Evolutionary conservation across 2,888 invertebrate genomes (phyloP), one percentile per base, ranked within the genome.

Genomic region (Agrenia bidenticulata): DNA sequence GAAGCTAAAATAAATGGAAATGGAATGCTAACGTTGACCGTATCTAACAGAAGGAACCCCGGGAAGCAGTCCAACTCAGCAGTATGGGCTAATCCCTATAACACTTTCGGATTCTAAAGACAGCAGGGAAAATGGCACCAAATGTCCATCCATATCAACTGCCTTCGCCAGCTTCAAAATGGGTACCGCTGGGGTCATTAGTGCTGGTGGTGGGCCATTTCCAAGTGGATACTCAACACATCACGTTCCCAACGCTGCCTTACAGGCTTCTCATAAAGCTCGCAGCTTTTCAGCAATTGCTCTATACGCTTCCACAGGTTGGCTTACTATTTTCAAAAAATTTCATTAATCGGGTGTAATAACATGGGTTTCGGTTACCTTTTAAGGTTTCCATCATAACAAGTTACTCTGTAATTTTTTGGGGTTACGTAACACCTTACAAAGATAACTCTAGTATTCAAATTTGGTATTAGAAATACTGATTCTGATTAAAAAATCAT

Each of bases 201-300:
- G 7, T 5, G 55, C 53, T 32, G 39, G 21, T 49, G 45, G 15
- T 11, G 45, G 45, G 19, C 42, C 50, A 9, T 41, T 57, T 57
- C 21, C 57, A 17, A 17, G 39, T 39, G 64, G 64, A 37, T 19
- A 45, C 15, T 66, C 61, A 26, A 49, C 53, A 5, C 59, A 57
- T 39, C 51, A 59, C 21, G 53, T 64, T 45, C 70, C 67, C 24
- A 70, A 70, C 54, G 63, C 70, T 55, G 68, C 71, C 69, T 73
- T 72, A 60, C 76, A 77, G 63, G 71, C 75, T 66, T 76, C 77
- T 65, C 75, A 77, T 68, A 78, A 78, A 74, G 77, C 77, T 58
- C 77, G 78, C 57, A 78, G 78, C 67, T 78, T 77, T 72, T 78
- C 78, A 15, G 77, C 78, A 24, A 78, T 78, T 64, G 77, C 78